phyloP scores from a whole-genome alignment of 2,113 vertebrate species.

The Mola mola region DNA sequence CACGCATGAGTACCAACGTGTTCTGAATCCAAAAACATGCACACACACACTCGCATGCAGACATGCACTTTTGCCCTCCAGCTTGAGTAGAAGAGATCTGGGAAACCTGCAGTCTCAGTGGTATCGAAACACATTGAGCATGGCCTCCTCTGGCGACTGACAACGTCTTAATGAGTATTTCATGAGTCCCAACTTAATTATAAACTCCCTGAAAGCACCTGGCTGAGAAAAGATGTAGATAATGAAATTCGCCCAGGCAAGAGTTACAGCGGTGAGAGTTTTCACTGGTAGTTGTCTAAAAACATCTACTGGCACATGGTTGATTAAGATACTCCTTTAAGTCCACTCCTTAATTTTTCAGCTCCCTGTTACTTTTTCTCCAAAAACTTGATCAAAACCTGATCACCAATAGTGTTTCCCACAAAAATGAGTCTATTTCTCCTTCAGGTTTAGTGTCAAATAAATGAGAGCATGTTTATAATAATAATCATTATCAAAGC shows the following conservation, averaged over 20 bases:
- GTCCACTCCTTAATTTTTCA: slow-evolving; percentile 11
- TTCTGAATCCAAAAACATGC: slow-evolving; percentile 1
- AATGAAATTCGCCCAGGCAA: slow-evolving; percentile 38
- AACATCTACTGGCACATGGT: slow-evolving; percentile 35
- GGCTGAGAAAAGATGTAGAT: slow-evolving; percentile 40
- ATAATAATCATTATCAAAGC: no score
- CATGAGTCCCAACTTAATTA: slow-evolving; percentile 74
- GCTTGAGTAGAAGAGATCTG: slow-evolving; percentile 71
- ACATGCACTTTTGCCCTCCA: slow-evolving; percentile 63
- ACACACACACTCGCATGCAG: slow-evolving; percentile 3
- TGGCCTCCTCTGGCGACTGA: slow-evolving; percentile 70
- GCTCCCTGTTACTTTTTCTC: neutral
- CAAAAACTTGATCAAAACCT: no score
- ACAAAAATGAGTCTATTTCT: no score
- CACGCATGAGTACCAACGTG: slow-evolving; percentile 28
- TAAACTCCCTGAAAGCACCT: slow-evolving; percentile 60
- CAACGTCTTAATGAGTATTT: slow-evolving; percentile 81
- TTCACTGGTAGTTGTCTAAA: slow-evolving; percentile 49
- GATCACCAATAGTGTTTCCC: no score
- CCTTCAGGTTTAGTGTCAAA: no score
- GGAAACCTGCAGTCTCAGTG: slow-evolving; percentile 66
- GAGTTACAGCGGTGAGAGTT: slow-evolving; percentile 38
- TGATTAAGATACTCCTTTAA: slow-evolving; percentile 51
- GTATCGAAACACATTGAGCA: slow-evolving; percentile 70
- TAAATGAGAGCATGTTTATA: no score